These are phyloP conservation scores for Zalophus californianus DNA, from an alignment of 2,797 vertebrate genomes.

Conservation along the genomic window DNA sequence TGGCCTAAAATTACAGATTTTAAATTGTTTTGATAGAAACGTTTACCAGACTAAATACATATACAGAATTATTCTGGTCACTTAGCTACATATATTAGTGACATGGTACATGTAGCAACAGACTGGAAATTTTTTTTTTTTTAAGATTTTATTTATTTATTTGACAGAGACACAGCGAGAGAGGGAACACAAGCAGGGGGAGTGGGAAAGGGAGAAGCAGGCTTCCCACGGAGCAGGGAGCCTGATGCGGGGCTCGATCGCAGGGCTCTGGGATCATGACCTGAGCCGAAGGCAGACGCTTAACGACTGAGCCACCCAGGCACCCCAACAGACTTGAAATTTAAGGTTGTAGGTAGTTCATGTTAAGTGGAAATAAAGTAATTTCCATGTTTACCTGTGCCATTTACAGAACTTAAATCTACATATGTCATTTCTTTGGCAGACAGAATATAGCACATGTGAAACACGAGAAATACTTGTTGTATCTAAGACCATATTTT, in stretches of 20 bases:
- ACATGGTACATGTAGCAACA: constrained; percentile 37
- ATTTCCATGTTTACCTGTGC: background rate
- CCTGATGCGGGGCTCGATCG: too few relatives aligned
- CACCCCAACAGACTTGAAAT: background rate
- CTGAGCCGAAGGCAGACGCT: too few relatives aligned
- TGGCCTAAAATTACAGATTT: background rate
- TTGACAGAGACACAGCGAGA: too few relatives aligned
- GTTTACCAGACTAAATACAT: constrained; percentile 45
- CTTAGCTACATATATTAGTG: background rate
- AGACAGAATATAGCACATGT: background rate
- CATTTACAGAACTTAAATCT: constrained; percentile 14
- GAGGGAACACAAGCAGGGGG: too few relatives aligned
- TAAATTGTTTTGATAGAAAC: background rate
- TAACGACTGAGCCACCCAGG: too few relatives aligned
- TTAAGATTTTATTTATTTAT: too few relatives aligned
- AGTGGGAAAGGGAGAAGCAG: too few relatives aligned
- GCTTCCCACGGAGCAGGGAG: too few relatives aligned
- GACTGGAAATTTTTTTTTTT: background rate
- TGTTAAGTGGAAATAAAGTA: background rate
- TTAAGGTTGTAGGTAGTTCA: constrained; percentile 22
- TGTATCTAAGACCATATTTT: background rate
- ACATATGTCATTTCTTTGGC: background rate
- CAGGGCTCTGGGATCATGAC: too few relatives aligned
- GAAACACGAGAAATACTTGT: background rate
- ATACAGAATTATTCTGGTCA: constrained; percentile 33